Percentiles rank a stretch among this genome's conserved stretches.
Conservation (phyloP, 2,888 invertebrate species). For the Noctua janthe region DNA sequence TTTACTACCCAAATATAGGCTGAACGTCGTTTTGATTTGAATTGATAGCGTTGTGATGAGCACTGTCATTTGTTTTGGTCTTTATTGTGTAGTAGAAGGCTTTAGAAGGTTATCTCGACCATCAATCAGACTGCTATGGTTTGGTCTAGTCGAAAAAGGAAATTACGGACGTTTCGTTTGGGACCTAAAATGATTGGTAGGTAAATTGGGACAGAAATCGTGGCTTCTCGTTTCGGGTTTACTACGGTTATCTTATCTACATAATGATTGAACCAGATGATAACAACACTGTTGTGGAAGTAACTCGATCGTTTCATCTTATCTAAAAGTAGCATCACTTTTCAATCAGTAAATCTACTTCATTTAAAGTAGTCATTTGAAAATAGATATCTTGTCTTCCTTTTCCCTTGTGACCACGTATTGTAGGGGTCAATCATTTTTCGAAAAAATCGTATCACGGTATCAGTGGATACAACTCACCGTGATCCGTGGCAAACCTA, state of each 20-base stretch:
- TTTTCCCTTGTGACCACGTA: background rate
- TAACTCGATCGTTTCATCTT: background rate
- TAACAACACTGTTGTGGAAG: background rate
- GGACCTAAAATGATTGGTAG: background rate
- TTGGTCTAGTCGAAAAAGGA: slow-evolving; percentile 5
- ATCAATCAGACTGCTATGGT: slow-evolving; percentile 41
- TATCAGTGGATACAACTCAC: too few species aligned
- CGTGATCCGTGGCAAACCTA: too few species aligned
- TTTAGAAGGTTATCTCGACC: slow-evolving; percentile 45
- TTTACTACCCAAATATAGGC: slow-evolving; percentile 43
- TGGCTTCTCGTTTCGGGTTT: background rate
- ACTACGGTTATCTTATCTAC: background rate
- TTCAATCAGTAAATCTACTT: background rate
- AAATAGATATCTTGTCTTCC: background rate
- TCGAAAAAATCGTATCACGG: too few species aligned
- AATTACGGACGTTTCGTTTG: slow-evolving; percentile 13
- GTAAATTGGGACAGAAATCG: background rate
- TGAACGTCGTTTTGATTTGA: slow-evolving; percentile 49
- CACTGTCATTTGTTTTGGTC: slow-evolving; percentile 41
- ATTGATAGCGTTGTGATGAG: slow-evolving; percentile 49
- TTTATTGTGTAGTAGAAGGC: slow-evolving; percentile 30
- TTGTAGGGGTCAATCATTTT: too few species aligned
- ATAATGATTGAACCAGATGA: background rate
- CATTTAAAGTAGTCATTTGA: background rate
- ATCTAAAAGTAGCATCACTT: background rate